Evolutionary conservation across 2,113 vertebrate species (phyloP).

Genomic region (Todiramphus saurophagus): DNA sequence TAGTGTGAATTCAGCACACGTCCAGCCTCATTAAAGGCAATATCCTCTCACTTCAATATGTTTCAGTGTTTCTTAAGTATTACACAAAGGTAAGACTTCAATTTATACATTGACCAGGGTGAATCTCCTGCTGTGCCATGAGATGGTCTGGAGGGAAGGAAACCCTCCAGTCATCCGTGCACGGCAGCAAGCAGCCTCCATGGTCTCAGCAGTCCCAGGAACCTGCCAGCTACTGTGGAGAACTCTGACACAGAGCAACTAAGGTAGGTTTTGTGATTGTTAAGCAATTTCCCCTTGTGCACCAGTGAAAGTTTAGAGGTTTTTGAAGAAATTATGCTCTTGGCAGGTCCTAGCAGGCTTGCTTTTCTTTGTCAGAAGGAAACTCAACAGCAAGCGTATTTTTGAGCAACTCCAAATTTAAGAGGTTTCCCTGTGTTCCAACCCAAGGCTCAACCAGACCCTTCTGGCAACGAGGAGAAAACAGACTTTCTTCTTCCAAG

Average conservation of each 20-base stretch:
- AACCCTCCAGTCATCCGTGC: accelerated
- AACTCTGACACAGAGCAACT: accelerated
- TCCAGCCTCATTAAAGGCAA: neutral
- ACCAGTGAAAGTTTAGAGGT: neutral
- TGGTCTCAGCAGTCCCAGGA: neutral
- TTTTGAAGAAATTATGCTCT: neutral
- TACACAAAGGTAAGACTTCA: neutral
- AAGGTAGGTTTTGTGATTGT: neutral
- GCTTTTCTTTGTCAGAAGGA: neutral
- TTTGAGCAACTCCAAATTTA: neutral
- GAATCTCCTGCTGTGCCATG: neutral
- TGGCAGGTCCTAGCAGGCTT: neutral
- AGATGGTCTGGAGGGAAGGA: accelerated
- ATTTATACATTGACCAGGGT: accelerated
- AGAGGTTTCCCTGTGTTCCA: neutral
- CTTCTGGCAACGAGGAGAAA: neutral
- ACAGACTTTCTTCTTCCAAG: neutral
- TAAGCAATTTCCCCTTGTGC: neutral
- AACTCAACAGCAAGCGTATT: neutral
- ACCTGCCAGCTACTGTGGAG: accelerated
- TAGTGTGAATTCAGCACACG: neutral
- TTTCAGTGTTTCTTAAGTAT: neutral
- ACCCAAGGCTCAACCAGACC: neutral
- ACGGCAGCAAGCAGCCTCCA: neutral
- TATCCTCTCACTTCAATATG: neutral